Evolutionary conservation across 2,113 vertebrate genomes (phyloP).

Genomic region (Chlamydotis undulata): DNA sequence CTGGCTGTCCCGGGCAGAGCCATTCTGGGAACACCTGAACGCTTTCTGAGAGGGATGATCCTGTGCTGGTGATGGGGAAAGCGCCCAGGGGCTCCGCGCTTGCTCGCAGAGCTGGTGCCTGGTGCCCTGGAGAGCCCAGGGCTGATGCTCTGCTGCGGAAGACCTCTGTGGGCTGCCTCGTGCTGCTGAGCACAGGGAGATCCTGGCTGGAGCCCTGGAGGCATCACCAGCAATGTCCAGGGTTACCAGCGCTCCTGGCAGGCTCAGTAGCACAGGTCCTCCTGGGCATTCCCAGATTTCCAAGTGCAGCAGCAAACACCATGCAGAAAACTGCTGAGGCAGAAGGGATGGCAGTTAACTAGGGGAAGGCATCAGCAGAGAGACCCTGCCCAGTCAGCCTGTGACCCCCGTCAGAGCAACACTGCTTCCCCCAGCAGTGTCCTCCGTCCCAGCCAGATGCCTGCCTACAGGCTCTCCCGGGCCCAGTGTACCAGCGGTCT

Average conservation of each 20-base stretch:
- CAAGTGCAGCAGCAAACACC: rapidly evolving
- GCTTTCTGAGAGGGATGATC: background rate
- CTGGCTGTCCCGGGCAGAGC: background rate
- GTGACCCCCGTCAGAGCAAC: background rate
- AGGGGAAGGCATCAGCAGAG: background rate
- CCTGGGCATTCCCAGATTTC: background rate
- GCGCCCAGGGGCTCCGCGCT: rapidly evolving
- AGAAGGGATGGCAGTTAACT: rapidly evolving
- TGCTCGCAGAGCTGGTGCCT: background rate
- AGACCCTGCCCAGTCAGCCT: too few species aligned
- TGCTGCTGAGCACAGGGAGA: rapidly evolving
- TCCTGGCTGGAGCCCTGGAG: background rate
- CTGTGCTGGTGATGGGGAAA: background rate
- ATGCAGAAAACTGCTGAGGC: background rate
- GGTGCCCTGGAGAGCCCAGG: background rate
- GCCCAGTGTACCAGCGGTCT: background rate
- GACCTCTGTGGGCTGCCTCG: rapidly evolving
- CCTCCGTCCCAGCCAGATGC: background rate
- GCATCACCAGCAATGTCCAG: background rate
- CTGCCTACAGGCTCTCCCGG: background rate
- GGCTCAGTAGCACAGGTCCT: background rate
- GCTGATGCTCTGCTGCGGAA: background rate
- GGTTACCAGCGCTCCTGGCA: background rate
- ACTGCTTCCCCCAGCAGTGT: too few species aligned
- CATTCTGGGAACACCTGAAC: background rate